These are phyloP conservation scores for Sebastes steindachneri DNA, from an alignment of 2,797 vertebrate species.

Conservation along the genomic window DNA sequence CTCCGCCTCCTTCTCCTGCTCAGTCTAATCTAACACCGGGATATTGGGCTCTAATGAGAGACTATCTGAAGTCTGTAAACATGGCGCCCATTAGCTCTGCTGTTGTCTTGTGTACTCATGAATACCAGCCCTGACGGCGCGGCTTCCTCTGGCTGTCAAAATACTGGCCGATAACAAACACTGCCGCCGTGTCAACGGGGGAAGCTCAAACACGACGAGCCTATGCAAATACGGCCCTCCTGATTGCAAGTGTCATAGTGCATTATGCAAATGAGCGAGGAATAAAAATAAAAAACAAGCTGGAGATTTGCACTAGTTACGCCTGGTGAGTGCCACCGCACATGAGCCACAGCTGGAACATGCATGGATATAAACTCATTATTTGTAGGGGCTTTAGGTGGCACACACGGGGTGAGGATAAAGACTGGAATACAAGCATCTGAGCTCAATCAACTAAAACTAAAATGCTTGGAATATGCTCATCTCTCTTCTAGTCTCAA, in stretches of 20 bases:
- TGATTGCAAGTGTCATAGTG: constrained; percentile 70
- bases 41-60: constrained; percentile 66
- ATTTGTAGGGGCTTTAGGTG: constrained; percentile 29
- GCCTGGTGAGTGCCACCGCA: constrained; percentile 25
- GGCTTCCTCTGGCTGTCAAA: constrained; percentile 59
- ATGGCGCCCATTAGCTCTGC: constrained; percentile 51
- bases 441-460: constrained; percentile 18
- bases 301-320: constrained; percentile 51
- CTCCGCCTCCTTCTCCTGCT: constrained; percentile 10
- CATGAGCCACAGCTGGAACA: constrained; percentile 7
- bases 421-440: neutral
- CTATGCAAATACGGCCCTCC: constrained; percentile 62
- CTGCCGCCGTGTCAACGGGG: constrained; percentile 26
- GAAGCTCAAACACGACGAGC: constrained; percentile 56
- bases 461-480: neutral
- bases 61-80: constrained; percentile 65
- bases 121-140: constrained; percentile 42
- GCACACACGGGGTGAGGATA: constrained; percentile 15
- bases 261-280: constrained; percentile 74
- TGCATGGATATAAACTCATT: constrained; percentile 36
- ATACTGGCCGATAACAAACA: constrained; percentile 57
- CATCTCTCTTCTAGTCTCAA: neutral
- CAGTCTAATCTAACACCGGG: constrained; percentile 39
- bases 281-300: constrained; percentile 25
- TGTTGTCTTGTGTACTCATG: constrained; percentile 50